Conservation (phyloP, 2,113 vertebrate species). For the Phaetusa simplex region DNA sequence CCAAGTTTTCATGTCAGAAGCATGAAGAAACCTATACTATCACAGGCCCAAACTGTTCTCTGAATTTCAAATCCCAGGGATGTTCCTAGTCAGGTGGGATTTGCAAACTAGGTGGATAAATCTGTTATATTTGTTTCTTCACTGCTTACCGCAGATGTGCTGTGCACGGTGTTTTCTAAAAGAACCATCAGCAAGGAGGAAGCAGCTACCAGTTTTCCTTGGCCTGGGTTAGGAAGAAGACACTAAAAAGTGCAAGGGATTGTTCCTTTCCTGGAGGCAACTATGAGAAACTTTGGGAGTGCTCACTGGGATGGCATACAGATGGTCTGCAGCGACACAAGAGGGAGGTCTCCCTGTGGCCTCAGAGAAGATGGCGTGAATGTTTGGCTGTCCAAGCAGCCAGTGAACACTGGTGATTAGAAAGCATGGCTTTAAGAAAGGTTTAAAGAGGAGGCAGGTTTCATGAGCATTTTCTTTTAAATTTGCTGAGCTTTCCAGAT, state of each 20-base stretch:
- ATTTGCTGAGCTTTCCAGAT: background rate
- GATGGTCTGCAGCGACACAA: background rate
- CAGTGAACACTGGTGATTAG: background rate
- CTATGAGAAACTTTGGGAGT: background rate
- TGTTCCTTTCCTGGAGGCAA: background rate
- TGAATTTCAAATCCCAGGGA: background rate
- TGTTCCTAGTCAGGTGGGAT: background rate
- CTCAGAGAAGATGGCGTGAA: background rate
- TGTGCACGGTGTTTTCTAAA: background rate
- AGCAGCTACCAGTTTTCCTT: background rate
- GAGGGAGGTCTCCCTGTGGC: background rate
- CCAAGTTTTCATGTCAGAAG: background rate
- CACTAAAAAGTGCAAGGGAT: accelerated
- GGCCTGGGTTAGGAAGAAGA: background rate
- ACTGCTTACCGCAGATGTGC: background rate
- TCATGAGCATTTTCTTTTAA: background rate
- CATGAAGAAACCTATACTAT: background rate
- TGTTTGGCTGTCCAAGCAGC: background rate
- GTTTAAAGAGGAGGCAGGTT: background rate
- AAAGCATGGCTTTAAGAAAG: background rate
- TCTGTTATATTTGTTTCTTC: background rate
- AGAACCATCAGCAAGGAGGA: background rate
- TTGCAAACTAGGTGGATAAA: background rate
- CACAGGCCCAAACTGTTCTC: background rate
- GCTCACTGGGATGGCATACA: background rate